A percentile compares a stretch with the other conserved stretches of the same genome.
Conservation (phyloP, 2,113 vertebrate genomes). For the Tylochromis polylepis region DNA sequence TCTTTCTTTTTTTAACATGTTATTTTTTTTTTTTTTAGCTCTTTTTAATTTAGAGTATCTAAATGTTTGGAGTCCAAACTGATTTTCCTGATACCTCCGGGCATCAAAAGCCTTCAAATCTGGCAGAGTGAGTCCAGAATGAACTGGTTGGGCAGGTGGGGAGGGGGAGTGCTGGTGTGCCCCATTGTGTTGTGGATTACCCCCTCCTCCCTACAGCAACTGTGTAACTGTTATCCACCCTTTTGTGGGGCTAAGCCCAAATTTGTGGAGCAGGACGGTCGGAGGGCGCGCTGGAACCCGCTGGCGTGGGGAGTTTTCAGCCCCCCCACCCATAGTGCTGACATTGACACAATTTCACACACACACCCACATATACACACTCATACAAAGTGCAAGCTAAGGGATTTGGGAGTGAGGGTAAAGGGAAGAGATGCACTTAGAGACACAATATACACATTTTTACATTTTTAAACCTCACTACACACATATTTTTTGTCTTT, state of each 20-base stretch:
- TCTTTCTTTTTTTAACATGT: neutral
- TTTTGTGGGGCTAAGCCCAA: constrained; percentile 71
- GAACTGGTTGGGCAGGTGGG: constrained; percentile 44
- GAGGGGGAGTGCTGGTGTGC: constrained; percentile 1
- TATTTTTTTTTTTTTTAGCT: neutral
- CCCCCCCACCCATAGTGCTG: constrained; percentile 61
- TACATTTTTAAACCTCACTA: neutral
- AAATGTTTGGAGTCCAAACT: constrained; percentile 2
- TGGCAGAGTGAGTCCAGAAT: constrained; percentile 52
- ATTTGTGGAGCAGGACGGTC: constrained; percentile 33
- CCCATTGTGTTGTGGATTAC: constrained; percentile 67
- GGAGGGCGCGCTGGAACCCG: constrained; percentile 57
- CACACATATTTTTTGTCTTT: neutral
- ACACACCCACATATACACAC: neutral
- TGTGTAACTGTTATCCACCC: constrained; percentile 65
- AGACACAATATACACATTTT: neutral
- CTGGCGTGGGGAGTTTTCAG: constrained; percentile 71
- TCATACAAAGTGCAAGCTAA: constrained; percentile 61
- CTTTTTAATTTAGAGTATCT: neutral
- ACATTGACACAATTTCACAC: constrained; percentile 55
- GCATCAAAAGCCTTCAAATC: neutral
- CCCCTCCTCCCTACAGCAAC: constrained; percentile 36
- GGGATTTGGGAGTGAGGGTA: constrained; percentile 50
- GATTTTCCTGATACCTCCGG: neutral
- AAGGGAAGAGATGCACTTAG: neutral